phyloP scores from a whole-genome alignment of 53 echinoderm and acorn worm genomes.

The Astropecten irregularis region DNA sequence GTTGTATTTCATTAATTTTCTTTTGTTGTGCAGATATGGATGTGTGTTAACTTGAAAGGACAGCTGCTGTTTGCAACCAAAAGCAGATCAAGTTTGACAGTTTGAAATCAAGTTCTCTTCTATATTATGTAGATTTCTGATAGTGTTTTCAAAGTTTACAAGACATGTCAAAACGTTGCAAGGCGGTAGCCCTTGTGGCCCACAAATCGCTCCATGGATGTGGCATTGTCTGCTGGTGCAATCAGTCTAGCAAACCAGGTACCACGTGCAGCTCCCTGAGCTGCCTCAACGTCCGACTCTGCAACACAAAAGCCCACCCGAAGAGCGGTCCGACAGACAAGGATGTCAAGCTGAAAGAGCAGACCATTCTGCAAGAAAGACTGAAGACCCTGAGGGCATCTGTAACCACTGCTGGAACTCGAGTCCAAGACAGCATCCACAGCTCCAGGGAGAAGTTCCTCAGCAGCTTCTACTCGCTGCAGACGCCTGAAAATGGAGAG shows the following conservation, averaged over 20 bases:
- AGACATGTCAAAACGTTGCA: slow-evolving; percentile 7
- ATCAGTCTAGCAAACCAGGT: not conserved
- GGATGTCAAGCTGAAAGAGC: not conserved
- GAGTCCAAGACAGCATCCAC: slow-evolving; percentile 7
- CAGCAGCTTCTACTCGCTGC: not conserved
- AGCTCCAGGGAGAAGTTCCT: slow-evolving; percentile 10
- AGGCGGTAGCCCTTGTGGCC: slow-evolving; percentile 8
- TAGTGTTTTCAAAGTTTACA: too few species aligned
- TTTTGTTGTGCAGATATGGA: not conserved
- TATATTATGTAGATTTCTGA: too few species aligned
- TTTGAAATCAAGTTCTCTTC: too few species aligned
- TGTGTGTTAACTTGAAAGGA: not conserved
- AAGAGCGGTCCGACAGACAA: not conserved
- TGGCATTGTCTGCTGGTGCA: slow-evolving; percentile 16
- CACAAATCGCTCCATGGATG: not conserved
- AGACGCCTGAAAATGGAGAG: slow-evolving; percentile 1
- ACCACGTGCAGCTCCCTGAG: not conserved
- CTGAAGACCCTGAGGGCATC: not conserved
- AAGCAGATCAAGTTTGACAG: too few species aligned
- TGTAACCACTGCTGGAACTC: not conserved
- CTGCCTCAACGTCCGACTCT: not conserved
- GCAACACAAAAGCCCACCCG: not conserved
- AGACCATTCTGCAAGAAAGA: slow-evolving; percentile 8
- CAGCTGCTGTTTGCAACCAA: not conserved
- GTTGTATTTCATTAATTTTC: too few species aligned